These are phyloP conservation scores for Talpa occidentalis DNA, from an alignment of 2,113 vertebrate genomes.

Conservation along the genomic window DNA sequence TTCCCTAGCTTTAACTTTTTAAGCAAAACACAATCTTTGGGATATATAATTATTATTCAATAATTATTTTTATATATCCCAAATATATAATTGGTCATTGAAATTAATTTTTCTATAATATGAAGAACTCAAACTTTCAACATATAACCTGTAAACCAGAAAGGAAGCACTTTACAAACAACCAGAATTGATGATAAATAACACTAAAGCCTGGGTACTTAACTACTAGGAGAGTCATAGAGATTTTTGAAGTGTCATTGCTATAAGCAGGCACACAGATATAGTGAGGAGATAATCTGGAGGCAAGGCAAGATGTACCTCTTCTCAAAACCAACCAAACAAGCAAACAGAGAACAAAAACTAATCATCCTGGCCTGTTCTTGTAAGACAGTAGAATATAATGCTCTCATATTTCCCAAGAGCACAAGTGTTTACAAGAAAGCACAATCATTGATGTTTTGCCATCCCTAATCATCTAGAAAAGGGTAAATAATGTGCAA, in stretches of 20 bases:
- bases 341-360: background rate
- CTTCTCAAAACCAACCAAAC: background rate
- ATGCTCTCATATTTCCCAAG: background rate
- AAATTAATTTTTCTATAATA: background rate
- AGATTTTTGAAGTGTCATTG: background rate
- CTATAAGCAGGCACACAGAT: background rate
- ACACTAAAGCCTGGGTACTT: background rate
- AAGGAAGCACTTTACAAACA: constrained; percentile 7
- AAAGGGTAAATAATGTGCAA: background rate
- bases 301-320: background rate
- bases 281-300: background rate
- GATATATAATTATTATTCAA: background rate
- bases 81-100: background rate
- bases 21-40: background rate
- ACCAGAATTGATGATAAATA: background rate
- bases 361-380: background rate
- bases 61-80: no score
- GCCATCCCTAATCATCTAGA: background rate
- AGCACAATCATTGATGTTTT: background rate
- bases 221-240: background rate
- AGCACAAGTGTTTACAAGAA: background rate
- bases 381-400: background rate
- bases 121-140: background rate
- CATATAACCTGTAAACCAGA: background rate
- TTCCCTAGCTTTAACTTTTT: background rate